Base-by-base conservation (phyloP, 2,797 vertebrate species). In the Falco rusticolus region DNA sequence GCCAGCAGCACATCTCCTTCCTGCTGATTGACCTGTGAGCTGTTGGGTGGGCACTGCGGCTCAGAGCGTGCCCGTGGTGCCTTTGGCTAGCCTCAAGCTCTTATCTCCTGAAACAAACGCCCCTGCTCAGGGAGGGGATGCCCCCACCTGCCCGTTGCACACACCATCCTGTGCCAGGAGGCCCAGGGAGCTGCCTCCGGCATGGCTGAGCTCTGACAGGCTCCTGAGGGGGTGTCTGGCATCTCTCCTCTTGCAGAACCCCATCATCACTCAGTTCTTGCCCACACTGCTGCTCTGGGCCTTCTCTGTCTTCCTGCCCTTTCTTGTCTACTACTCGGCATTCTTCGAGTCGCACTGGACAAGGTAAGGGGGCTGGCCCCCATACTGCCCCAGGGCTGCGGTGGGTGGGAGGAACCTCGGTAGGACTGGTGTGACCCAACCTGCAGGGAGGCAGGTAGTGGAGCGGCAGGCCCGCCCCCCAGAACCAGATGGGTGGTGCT, bases 311-410 rank as follows among this genome's bases (percentile, higher is more conserved):
- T 98, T 99, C 76, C 96, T 99, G 97, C 99, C 99, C 78, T 99
- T 99, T 97, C 97, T 99, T 2, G 99, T 99, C 85, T 99, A 99
- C 98, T 99, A 99, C 97, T 99, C 99, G 0, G 98, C 99, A 14
- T 99, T 99, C 98, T 98, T 99, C 8, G 99, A 99, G 96, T 98
- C 98, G 34, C 99, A 99, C 98, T 99, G 99, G 99, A 99, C 99
- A 19, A 99, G 99, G 99, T 99, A 98, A 96, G 0, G 11, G 50
- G 29, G 14, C 41, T 69, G 91, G 16, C 2, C 19, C 20, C 37
- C 3, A 2, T 3, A 1, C 26, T 48, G 16, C 34, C 57, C 34
- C 33, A 29, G 45, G 78, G 54, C 37, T 68, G 34, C 1, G 2
- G 28, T 2, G 25, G 24, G 4, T 54, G 59, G 51, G 77, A 93